These are phyloP conservation scores for Epinephelus awoara DNA, from an alignment of 2,797 vertebrate species.

Conservation along the genomic window DNA sequence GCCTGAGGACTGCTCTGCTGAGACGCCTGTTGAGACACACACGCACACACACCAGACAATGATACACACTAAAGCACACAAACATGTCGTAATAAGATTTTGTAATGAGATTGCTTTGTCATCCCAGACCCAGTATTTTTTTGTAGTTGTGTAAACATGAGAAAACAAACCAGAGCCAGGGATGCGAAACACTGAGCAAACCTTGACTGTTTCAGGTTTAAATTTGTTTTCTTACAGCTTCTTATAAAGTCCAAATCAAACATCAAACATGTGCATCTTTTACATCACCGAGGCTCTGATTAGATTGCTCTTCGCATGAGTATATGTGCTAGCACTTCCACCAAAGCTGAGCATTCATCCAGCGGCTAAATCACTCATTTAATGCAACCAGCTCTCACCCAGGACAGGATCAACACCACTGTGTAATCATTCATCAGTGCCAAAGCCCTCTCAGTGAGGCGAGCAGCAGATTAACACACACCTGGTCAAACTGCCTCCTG, in stretches of 20 bases:
- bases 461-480: conserved; percentile 68
- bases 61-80: conserved; percentile 10
- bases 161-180: conserved; percentile 57
- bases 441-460: conserved; percentile 57
- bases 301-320: conserved; percentile 40
- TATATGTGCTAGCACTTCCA: conserved; percentile 51
- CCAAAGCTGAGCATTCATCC: conserved; percentile 65
- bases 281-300: conserved; percentile 64
- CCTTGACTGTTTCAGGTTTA: neutral
- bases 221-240: conserved; percentile 7
- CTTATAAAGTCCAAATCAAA: conserved; percentile 15
- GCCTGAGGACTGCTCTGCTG: conserved; percentile 96
- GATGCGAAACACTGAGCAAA: conserved; percentile 43
- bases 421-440: conserved; percentile 67
- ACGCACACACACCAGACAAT: conserved; percentile 14
- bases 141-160: conserved; percentile 15
- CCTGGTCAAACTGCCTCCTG: conserved; percentile 50
- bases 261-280: conserved; percentile 24
- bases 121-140: conserved; percentile 31
- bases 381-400: conserved; percentile 48
- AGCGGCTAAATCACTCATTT: conserved; percentile 52
- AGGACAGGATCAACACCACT: conserved; percentile 67
- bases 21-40: conserved; percentile 87
- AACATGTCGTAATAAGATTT: conserved; percentile 11
- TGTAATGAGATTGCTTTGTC: conserved; percentile 9